Base-by-base conservation (phyloP, 2,797 vertebrate genomes). In the Delichon dasypus region DNA sequence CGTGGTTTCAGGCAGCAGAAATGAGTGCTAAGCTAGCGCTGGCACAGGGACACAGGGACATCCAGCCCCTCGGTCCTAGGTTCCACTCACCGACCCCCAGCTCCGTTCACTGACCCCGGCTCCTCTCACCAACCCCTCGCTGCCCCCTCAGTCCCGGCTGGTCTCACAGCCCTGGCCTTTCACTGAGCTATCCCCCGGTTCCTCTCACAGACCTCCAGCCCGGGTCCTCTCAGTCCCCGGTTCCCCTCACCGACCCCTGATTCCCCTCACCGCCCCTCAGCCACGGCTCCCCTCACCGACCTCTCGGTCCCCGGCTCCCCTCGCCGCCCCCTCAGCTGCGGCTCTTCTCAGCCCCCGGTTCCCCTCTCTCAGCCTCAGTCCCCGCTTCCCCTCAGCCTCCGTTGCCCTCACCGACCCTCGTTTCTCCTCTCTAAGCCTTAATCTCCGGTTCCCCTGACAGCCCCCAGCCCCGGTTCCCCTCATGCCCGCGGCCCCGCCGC, bases 11-110 rank as follows among this genome's bases (percentile, higher is more conserved):
- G 70, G 67, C 71, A 17, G 64, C 16, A 2, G 29, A 4, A 4
- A 11, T 14, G 34, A 29, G 58, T 22, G 48, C 44, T 70, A 13
- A 66, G 32, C 25, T 16, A 36, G 12, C 3, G 6, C 68, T 68
- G 51, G 20, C 51, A 44, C 11, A 13, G 38, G 9, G n/a, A 14
- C 13, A 21, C 36, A 16, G 15, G 10, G 7, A 22, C n/a, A 58
- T 4, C 11, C 38, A 45, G 18, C 6, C 10, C 7, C 7, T 23
- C 30, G 23, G 16, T 4, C 34, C 13, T 8, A 1, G 4, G 55
- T 23, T 76, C 26, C 32, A 1, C 44, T 64, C 67, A 72, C 27
- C 3, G 11, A 57, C 7, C 11, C 23, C 8, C 0, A 14, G 38
- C 32, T 47, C 11, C 19, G 11, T 42, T 57, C 32, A 57, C 29